Conservation (phyloP, 2,888 invertebrate species). For the Octodonta nipae region DNA sequence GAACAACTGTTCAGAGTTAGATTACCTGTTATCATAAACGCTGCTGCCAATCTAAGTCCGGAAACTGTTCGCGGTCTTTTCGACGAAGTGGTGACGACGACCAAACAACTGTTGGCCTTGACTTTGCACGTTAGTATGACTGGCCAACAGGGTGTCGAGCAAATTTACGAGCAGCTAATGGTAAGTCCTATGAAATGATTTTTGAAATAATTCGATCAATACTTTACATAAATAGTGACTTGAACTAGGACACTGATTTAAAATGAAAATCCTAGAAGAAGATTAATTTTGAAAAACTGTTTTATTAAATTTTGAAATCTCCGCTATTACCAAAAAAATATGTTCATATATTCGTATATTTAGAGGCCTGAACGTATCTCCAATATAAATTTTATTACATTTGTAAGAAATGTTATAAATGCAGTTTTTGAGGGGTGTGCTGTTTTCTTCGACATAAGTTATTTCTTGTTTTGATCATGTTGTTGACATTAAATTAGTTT, state of each 20-base stretch:
- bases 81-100: slow-evolving; percentile 22
- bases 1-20: slow-evolving; percentile 27
- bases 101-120: slow-evolving; percentile 27
- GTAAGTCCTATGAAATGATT: slow-evolving; percentile 25
- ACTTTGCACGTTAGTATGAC: slow-evolving; percentile 28
- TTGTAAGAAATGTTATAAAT: too few relatives aligned
- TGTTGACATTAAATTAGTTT: too few relatives aligned
- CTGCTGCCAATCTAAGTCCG: slow-evolving; percentile 19
- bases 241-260: neutral
- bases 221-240: neutral
- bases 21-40: slow-evolving; percentile 26
- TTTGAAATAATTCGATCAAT: neutral
- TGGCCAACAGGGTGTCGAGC: slow-evolving; percentile 34
- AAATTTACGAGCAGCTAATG: slow-evolving; percentile 30
- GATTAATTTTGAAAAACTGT: too few relatives aligned
- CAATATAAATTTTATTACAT: too few relatives aligned
- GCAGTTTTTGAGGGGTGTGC: too few relatives aligned
- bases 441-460: too few relatives aligned
- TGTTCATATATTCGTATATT: too few relatives aligned
- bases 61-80: slow-evolving; percentile 22
- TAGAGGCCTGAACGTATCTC: too few relatives aligned
- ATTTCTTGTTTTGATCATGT: too few relatives aligned
- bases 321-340: too few relatives aligned
- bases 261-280: too few relatives aligned
- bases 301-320: too few relatives aligned